These are phyloP conservation scores for Ardeotis arabs DNA, from an alignment of 2,113 vertebrate species.

Conservation along the genomic window DNA sequence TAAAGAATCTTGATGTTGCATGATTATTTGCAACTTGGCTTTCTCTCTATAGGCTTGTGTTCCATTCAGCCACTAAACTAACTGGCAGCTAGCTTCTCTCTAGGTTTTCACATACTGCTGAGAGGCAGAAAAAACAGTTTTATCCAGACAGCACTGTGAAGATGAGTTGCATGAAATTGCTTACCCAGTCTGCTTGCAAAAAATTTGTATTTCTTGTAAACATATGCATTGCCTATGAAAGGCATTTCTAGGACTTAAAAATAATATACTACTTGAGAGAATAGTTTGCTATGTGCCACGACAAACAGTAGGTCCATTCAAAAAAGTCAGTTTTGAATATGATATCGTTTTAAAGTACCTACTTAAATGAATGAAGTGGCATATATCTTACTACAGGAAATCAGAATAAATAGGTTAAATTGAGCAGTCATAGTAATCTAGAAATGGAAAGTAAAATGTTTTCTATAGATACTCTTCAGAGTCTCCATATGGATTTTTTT, in stretches of 20 bases:
- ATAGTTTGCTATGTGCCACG: background rate
- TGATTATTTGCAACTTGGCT: conserved; percentile 58
- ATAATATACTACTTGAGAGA: background rate
- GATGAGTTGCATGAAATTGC: conserved; percentile 52
- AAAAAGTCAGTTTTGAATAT: background rate
- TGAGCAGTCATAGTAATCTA: background rate
- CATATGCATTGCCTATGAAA: conserved; percentile 30
- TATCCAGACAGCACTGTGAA: conserved; percentile 47
- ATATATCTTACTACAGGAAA: background rate
- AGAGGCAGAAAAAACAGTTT: conserved; percentile 65
- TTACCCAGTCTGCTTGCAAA: conserved; percentile 25
- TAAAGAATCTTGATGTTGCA: conserved; percentile 28
- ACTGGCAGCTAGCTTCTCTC: conserved; percentile 40
- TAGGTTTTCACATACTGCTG: conserved; percentile 19
- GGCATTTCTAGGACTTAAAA: background rate
- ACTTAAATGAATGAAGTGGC: background rate
- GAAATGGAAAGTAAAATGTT: conserved; percentile 16
- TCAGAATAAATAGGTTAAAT: conserved; percentile 15
- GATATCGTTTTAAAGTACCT: background rate
- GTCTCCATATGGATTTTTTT: background rate
- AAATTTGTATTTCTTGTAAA: conserved; percentile 41
- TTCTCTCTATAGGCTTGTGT: background rate
- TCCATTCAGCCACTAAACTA: conserved; percentile 59
- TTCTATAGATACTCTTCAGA: background rate
- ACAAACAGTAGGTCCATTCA: background rate